These are phyloP conservation scores for Microplitis mediator DNA, from an alignment of 1,140 invertebrate species.

Conservation along the genomic window DNA sequence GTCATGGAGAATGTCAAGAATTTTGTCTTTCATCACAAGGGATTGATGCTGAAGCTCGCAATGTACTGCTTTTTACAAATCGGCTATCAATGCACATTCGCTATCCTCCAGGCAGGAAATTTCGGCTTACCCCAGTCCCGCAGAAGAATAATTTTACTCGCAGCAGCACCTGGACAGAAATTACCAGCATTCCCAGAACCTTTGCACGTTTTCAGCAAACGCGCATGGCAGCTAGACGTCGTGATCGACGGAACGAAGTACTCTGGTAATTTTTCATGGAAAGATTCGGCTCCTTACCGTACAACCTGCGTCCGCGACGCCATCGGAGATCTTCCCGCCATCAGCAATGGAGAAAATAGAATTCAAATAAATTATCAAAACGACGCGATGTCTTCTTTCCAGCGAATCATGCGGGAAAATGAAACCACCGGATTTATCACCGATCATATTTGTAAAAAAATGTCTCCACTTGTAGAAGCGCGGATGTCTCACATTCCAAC, in stretches of 20 bases:
- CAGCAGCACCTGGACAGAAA: conserved; percentile 79
- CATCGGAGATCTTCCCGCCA: conserved; percentile 82
- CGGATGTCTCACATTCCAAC: conserved; percentile 80
- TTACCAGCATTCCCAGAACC: conserved; percentile 85
- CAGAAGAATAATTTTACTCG: conserved; percentile 79
- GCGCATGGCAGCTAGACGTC: conserved; percentile 74
- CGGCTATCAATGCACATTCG: conserved; percentile 90
- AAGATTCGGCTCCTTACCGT: conserved; percentile 72
- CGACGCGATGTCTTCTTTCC: conserved; percentile 78
- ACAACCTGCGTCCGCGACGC: conserved; percentile 81
- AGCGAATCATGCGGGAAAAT: conserved; percentile 65
- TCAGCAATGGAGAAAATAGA: conserved; percentile 74
- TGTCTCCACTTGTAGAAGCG: conserved; percentile 79
- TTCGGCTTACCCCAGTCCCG: conserved; percentile 87
- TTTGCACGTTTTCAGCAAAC: conserved; percentile 77
- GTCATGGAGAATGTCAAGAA: conserved; percentile 88
- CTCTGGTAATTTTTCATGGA: conserved; percentile 60
- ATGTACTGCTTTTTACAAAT: conserved; percentile 78
- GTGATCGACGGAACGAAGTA: conserved; percentile 75
- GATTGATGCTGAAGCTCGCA: conserved; percentile 83
- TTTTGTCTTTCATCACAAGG: conserved; percentile 80
- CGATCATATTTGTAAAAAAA: conserved; percentile 88
- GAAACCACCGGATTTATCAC: conserved; percentile 51
- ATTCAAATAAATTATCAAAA: conserved; percentile 77
- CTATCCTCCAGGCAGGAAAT: conserved; percentile 84